Evolutionary conservation across 2,888 invertebrate species (phyloP), one percentile per base, ranked within the genome.

Genomic region (Molorchus minor): DNA sequence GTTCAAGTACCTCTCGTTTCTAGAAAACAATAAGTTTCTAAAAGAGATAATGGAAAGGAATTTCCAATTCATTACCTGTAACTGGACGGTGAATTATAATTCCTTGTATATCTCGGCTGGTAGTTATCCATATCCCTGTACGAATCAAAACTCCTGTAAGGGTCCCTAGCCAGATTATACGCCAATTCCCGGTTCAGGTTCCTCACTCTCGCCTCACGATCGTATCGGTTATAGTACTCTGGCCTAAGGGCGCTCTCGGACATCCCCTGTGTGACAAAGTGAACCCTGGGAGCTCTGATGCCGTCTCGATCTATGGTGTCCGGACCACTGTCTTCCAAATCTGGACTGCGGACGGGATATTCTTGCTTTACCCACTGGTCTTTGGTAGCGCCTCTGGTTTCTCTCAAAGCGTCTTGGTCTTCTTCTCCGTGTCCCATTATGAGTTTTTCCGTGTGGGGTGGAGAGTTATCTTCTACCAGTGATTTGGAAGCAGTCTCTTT

Each of bases 351-450:
- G 10, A 80, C 79, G 1, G 84, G 84, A 70, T 83, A 84, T 2
- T 86, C 84, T 0, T 86, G 81, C 71, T 87, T 86, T 10, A 85
- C 82, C 87, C 87, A 87, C 70, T 86, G 85, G 64, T 86, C 86
- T 61, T 85, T 85, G 0, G 84, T 84, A 0, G 84, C 84, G 17
- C 80, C 79, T 67, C 87, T 80, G 0, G 86, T 83, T 54, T 87
- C 87, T 58, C 86, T 81, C 79, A 81, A 64, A 2, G 52, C 53
- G 8, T 68, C 64, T 25, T 45, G 33, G 25, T 64, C 60, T n/a
- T 51, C 55, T 2, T 40, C n/a, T 21, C 58, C 58, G 13, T 56
- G 62, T 13, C 67, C 62, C 60, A 72, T 58, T 12, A 71, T 29
- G 49, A 73, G 62, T 64, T 75, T 73, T 43, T 69, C 70, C 19